phyloP scores from a whole-genome alignment of 64 coral and sea anemone species.

The Exaiptasia diaphana region DNA sequence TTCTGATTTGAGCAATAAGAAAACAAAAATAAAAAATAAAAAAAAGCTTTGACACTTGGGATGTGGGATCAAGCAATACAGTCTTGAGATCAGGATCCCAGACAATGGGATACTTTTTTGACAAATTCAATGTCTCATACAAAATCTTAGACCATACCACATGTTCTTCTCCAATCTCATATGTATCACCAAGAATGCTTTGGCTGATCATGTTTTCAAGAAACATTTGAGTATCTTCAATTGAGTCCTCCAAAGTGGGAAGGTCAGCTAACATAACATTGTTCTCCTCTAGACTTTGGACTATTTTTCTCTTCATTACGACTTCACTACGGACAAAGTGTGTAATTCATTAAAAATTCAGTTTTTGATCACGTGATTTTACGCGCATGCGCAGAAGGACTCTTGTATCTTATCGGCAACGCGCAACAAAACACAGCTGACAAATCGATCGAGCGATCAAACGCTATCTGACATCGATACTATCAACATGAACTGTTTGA shows the following conservation, averaged over 20 bases:
- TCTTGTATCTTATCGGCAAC: not conserved
- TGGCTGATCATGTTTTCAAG: not conserved
- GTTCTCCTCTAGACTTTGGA: not conserved
- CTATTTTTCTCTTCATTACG: not conserved
- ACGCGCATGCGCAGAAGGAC: not conserved
- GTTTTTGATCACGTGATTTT: not conserved
- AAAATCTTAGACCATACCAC: slow-evolving; percentile 11
- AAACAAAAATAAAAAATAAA: no score
- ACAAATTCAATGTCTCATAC: no score
- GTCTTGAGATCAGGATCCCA: not conserved
- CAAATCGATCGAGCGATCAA: not conserved
- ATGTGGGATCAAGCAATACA: not conserved
- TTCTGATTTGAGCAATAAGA: no score
- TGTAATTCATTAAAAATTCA: not conserved
- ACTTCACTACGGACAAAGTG: not conserved
- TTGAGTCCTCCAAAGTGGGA: not conserved
- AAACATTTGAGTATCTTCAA: not conserved
- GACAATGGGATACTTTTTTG: not conserved
- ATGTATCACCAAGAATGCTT: not conserved
- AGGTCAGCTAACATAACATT: not conserved
- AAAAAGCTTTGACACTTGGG: not conserved
- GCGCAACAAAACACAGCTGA: not conserved
- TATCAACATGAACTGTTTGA: not conserved
- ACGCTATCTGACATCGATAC: not conserved
- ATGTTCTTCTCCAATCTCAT: not conserved